Conservation (phyloP, 2,888 invertebrate genomes). For the Orthonychiurus folsomi region DNA sequence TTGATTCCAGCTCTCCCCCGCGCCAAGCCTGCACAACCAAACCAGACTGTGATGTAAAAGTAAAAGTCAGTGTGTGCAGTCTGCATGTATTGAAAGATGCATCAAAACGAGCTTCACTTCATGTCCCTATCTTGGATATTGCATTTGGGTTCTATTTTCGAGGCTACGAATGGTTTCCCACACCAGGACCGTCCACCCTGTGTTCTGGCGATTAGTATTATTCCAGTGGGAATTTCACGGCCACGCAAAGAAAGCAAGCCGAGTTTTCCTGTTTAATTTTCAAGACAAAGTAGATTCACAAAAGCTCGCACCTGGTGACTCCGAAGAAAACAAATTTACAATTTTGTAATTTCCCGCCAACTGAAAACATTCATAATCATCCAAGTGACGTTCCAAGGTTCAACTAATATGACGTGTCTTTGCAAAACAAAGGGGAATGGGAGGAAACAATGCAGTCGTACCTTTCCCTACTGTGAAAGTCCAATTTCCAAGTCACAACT, state of each 20-base stretch:
- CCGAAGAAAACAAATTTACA: too few relatives aligned
- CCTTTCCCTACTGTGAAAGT: neutral
- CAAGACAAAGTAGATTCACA: neutral
- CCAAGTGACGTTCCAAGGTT: too few relatives aligned
- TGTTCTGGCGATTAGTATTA: neutral
- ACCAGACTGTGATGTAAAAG: too few relatives aligned
- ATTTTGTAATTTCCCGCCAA: neutral
- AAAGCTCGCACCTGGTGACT: too few relatives aligned
- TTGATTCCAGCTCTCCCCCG: too few relatives aligned
- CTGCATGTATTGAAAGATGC: neutral
- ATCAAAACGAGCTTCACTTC: neutral
- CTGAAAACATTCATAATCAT: neutral
- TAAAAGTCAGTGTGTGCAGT: neutral
- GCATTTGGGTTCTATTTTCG: too few relatives aligned
- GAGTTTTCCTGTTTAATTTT: neutral
- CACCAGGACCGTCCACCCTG: too few relatives aligned
- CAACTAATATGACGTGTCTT: too few relatives aligned
- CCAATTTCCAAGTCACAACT: constrained; percentile 1
- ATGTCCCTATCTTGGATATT: too few relatives aligned
- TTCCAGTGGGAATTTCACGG: neutral
- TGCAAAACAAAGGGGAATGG: neutral
- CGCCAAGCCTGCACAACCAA: too few relatives aligned
- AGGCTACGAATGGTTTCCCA: too few relatives aligned
- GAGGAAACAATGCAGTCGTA: neutral
- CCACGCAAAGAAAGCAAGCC: neutral